Evolutionary conservation across 2,888 invertebrate species (phyloP).

Genomic region (Rosalia funebris): DNA sequence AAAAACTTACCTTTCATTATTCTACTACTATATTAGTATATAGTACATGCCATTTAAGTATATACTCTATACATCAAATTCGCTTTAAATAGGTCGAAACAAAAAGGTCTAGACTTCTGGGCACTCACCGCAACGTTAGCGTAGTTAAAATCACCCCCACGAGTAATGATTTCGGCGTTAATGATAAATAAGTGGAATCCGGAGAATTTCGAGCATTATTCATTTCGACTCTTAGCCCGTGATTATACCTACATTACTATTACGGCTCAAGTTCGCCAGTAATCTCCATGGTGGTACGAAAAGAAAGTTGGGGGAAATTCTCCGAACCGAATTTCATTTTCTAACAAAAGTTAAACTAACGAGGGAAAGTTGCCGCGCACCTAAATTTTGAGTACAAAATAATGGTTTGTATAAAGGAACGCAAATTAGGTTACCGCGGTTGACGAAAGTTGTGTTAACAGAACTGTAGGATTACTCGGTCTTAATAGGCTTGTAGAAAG

Average conservation of each 20-base stretch:
- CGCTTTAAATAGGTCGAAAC: no score
- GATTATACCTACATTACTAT: conserved; percentile 36
- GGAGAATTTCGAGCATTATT: conserved; percentile 36
- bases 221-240: conserved; percentile 33
- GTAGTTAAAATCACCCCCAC: conserved; percentile 28
- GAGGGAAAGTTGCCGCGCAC: conserved; percentile 8
- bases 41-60: no score
- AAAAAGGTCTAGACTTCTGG: neutral
- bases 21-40: no score
- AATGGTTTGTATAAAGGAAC: conserved; percentile 2
- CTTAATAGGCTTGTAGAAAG: neutral
- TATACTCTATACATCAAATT: no score
- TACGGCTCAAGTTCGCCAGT: conserved; percentile 28
- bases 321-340: conserved; percentile 20
- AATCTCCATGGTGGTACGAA: conserved; percentile 28
- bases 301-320: conserved; percentile 31
- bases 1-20: no score
- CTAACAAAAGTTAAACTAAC: conserved; percentile 8
- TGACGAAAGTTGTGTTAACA: neutral
- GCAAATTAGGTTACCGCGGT: conserved; percentile 1
- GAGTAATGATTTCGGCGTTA: conserved; percentile 36
- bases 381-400: conserved; percentile 9
- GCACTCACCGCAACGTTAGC: neutral
- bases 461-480: neutral
- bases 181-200: conserved; percentile 41